Evolutionary conservation across 2,888 invertebrate genomes (phyloP), one percentile per base, ranked within the genome.

Genomic region (Xanthia icteritia): DNA sequence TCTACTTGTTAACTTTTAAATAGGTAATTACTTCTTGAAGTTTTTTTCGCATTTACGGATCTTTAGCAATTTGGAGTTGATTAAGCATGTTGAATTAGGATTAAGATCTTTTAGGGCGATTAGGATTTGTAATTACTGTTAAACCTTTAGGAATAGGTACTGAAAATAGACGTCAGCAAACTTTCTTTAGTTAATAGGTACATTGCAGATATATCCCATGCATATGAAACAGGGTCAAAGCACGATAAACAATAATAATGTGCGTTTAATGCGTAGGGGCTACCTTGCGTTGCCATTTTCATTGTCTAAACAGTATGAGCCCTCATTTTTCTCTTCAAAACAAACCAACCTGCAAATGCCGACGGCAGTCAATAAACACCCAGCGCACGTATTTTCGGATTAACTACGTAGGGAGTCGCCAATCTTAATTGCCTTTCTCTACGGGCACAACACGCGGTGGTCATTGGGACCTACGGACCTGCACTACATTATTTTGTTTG

Each of bases 331-430:
- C 91, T 92, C 91, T 83, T 83, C 90, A 92, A 92, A 93, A 93
- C 91, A 93, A 93, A 93, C 91, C 86, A 86, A 86, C 86, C 89
- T 89, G 87, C 90, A 91, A 93, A 91, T 86, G 92, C 90, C 92
- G 91, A 92, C 92, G 92, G 91, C 90, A 94, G 94, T 94, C 94
- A 93, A 96, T 96, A 96, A 96, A 95, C 95, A 95, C 94, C 93
- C 96, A 89, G 89, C 90, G 92, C 96, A 96, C 96, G 96, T 96
- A 96, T 95, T 95, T 95, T 94, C 92, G 94, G 95, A 96, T 96
- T 96, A 96, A 96, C 95, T 94, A 90, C 92, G 92, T 92, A 93
- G 95, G 95, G 95, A 94, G 94, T 94, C 91, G 93, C 94, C 94
- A 94, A 94, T 96, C 95, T 96, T 96, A 96, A 96, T 96, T 96